Evolutionary conservation across 2,888 invertebrate genomes (phyloP).

Genomic region (Eupithecia tripunctaria): DNA sequence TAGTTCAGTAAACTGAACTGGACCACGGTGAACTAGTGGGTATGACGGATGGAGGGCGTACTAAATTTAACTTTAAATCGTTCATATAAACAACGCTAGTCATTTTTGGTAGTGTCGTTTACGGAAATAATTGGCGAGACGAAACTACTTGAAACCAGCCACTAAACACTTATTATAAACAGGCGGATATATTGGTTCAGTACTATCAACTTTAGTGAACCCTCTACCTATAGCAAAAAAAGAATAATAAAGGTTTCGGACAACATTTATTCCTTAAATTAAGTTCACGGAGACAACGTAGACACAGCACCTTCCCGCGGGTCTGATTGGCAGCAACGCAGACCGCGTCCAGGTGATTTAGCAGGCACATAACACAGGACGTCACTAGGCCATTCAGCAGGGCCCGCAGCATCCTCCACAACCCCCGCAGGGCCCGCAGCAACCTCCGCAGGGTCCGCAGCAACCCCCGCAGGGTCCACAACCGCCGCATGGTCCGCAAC

Average conservation of each 20-base stretch:
- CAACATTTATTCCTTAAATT: constrained; percentile 7
- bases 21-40: too few relatives aligned
- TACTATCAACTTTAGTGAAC: too few relatives aligned
- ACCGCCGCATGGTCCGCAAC: background rate
- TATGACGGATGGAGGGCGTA: too few relatives aligned
- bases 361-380: constrained; percentile 2
- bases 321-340: background rate
- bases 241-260: background rate
- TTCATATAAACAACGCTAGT: too few relatives aligned
- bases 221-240: background rate
- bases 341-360: background rate
- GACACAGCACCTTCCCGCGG: background rate
- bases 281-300: background rate
- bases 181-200: too few relatives aligned
- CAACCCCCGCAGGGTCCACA: background rate
- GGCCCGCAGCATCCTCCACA: background rate
- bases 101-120: too few relatives aligned
- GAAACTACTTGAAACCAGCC: too few relatives aligned
- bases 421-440: background rate
- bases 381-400: background rate
- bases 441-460: background rate
- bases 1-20: too few relatives aligned
- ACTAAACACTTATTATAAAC: too few relatives aligned
- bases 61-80: too few relatives aligned
- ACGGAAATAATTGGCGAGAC: too few relatives aligned